Evolutionary conservation across 2,797 vertebrate genomes (phyloP), one percentile per base, ranked within the genome.

Genomic region (Hydrophis major): DNA sequence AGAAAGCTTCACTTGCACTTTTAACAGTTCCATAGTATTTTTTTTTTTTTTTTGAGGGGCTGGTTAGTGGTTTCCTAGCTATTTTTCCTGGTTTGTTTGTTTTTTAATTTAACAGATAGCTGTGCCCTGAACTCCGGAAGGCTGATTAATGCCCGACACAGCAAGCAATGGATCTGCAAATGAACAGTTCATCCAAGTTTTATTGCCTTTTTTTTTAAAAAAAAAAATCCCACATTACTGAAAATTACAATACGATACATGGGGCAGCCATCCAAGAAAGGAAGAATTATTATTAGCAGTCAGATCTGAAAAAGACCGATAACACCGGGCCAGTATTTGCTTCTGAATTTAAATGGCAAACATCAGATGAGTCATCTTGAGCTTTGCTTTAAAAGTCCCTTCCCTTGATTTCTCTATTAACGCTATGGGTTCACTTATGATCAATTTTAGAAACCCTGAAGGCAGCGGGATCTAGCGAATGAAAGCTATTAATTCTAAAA

Each of bases 261-360:
- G 95, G 95, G 98, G 97, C 97, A 95, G 59, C 50, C 92, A 93
- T 95, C 97, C 97, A 97, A 97, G 96, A 92, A 96, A 97, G 97
- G 97, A 98, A 98, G 97, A 97, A 97, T 97, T 97, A 97, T 95
- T 97, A 97, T 97, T 96, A 96, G 95, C 95, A 97, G 94, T 97
- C 96, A 97, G 96, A 97, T 97, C 97, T 98, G 97, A 96, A 96
- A 93, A 93, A 93, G 95, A 95, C 96, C 96, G 97, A 97, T 97
- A 97, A 97, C 96, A 94, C 93, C 88, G 94, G 7, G 94, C 94
- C 93, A 94, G 74, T 95, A 90, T 97, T 97, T 97, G 95, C 95
- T 96, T 96, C 96, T 91, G 95, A 94, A 97, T 96, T 96, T 93
- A 96, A 95, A 97, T 94, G 94, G 95, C 92, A 89, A 92, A 96